A percentile compares a stretch with the other conserved stretches of the same genome.
These are phyloP conservation scores for Epirrhoe alternata DNA, from an alignment of 2,888 invertebrate genomes.

Conservation along the genomic window DNA sequence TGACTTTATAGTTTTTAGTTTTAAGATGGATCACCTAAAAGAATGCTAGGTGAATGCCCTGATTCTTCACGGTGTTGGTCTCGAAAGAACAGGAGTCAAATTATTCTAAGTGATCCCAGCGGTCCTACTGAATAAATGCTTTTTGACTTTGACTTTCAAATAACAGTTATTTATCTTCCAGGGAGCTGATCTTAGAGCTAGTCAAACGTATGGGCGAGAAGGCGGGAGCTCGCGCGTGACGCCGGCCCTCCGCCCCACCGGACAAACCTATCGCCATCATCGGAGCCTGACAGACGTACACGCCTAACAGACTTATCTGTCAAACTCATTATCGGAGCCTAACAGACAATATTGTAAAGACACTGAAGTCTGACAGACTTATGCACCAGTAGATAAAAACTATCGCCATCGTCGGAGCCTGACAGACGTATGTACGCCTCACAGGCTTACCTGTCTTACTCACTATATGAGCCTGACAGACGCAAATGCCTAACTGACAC, in stretches of 20 bases:
- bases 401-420: constrained; percentile 57
- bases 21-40: too few relatives aligned
- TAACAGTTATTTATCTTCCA: constrained; percentile 47
- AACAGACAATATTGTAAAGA: neutral
- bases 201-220: constrained; percentile 77
- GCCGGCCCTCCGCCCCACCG: constrained; percentile 41
- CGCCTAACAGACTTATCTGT: constrained; percentile 53
- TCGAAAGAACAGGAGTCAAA: too few relatives aligned
- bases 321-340: neutral
- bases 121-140: too few relatives aligned
- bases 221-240: constrained; percentile 57
- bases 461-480: too few relatives aligned
- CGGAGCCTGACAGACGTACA: constrained; percentile 55
- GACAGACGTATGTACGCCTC: too few relatives aligned
- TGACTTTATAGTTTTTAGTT: too few relatives aligned
- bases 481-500: too few relatives aligned
- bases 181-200: constrained; percentile 75
- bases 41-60: too few relatives aligned
- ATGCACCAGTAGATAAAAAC: constrained; percentile 38
- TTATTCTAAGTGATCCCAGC: too few relatives aligned
- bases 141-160: too few relatives aligned
- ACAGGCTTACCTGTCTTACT: too few relatives aligned
- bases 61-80: too few relatives aligned
- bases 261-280: constrained; percentile 57
- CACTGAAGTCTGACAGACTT: neutral